These are phyloP conservation scores for Oegoconia quadripuncta DNA, from an alignment of 2,888 invertebrate genomes.

Conservation along the genomic window DNA sequence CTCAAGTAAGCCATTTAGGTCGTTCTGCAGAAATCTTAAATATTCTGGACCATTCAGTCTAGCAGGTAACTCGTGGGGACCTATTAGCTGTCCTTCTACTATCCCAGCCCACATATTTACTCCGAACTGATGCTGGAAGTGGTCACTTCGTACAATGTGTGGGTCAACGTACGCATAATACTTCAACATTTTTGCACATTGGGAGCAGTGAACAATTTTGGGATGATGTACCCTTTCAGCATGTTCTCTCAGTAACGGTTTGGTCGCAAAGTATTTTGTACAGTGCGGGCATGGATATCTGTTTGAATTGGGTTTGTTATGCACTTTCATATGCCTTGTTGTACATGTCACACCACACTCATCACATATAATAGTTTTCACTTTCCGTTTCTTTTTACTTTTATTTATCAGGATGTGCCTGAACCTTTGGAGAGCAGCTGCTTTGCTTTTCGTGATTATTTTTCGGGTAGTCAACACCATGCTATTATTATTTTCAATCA, in stretches of 20 bases:
- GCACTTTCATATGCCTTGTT: conserved; percentile 41
- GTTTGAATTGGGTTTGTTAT: conserved; percentile 39
- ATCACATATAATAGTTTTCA: neutral
- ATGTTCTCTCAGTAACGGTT: conserved; percentile 40
- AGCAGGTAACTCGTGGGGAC: too few species aligned
- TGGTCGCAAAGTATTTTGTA: conserved; percentile 42
- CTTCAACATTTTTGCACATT: conserved; percentile 57
- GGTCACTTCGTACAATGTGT: too few species aligned
- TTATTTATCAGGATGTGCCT: conserved; percentile 5
- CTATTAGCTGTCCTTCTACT: too few species aligned
- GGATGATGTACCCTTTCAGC: conserved; percentile 51
- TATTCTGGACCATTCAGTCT: too few species aligned
- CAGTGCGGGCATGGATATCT: conserved; percentile 49
- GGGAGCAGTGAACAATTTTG: conserved; percentile 45
- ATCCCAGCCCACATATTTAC: too few species aligned
- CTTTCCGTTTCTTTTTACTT: neutral
- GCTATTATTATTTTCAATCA: conserved; percentile 40
- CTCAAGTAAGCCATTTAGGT: too few species aligned
- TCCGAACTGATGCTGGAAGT: too few species aligned
- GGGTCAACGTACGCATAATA: too few species aligned
- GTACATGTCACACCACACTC: conserved; percentile 20
- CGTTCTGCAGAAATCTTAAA: too few species aligned
- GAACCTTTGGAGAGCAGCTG: conserved; percentile 31
- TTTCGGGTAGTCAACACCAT: conserved; percentile 40
- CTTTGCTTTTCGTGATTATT: conserved; percentile 37